Evolutionary conservation across 1,140 invertebrate genomes (phyloP), one percentile per base, ranked within the genome.

Genomic region (Choristoneura fumiferana): DNA sequence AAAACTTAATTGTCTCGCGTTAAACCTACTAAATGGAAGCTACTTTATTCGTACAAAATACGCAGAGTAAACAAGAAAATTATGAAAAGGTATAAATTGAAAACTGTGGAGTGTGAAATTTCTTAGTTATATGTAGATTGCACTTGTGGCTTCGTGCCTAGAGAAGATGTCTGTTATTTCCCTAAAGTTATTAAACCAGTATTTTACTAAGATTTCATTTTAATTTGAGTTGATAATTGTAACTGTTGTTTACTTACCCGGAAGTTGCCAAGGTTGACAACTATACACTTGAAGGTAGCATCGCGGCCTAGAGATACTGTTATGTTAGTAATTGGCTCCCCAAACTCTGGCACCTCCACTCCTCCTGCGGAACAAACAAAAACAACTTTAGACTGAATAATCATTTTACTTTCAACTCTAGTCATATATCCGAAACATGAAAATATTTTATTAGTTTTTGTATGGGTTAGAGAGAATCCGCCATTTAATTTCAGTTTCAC

Each of bases 181-280:
- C n/a, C n/a, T n/a, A n/a, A n/a, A n/a, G n/a, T n/a, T n/a, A n/a
- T n/a, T n/a, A n/a, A n/a, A n/a, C n/a, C n/a, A n/a, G n/a, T n/a
- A 29, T 29, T 29, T 3, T 29, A 29, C 22, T 3, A 29, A 3
- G 2, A 39, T 38, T 18, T n/a, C 5, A 18, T 57, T 54, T 54
- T 57, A 29, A 13, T 15, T 1, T 4, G 18, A 12, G 39, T 37
- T 12, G 33, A 35, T 15, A 1, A n/a, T 54, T 9, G 37, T 34
- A 38, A 56, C 29, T 8, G 58, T 29, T 57, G 22, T 53, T 58
- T 71, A 91, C 93, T 94, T 91, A 97, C 96, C 91, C 96, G 93
- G 89, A 96, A 97, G 81, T 95, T 95, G 53, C 96, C 96, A 68
- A 97, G 92, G 89, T 96, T 95, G 73, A 94, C 92, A 43, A 98